Evolutionary conservation across 1,140 invertebrate genomes (phyloP), one percentile per base, ranked within the genome.

Genomic region (Coenobita brevimanus): DNA sequence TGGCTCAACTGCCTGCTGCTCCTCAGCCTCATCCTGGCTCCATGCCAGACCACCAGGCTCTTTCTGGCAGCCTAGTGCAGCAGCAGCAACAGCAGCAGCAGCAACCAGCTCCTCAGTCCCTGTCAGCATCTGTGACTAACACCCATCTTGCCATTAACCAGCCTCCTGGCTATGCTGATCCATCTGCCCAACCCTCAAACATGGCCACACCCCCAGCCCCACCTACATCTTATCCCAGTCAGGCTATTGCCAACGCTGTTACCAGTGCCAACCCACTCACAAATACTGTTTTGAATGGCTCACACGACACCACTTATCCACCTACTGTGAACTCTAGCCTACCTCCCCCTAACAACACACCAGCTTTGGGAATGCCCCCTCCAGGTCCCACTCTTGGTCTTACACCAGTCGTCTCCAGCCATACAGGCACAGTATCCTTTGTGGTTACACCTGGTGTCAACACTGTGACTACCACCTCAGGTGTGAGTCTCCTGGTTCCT

Each of bases 391-490:
- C 60, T 10, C 46, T 87, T 43, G 85, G 60, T 36, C 4, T 80
- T 41, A 30, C 85, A 3, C 85, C 85, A 33, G 67, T 62, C 71
- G 85, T 80, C 15, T 80, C 85, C 27, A 43, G 60, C 57, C 41
- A 80, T 54, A 43, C 85, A 17, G 78, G 76, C 41, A 71, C 62
- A 30, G 78, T 87, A 21, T 80, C 76, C 64, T 71, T 87, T 54
- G 76, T 87, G 76, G 27, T 87, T 4, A 87, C 85, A 46, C 78
- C 85, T 38, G 85, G 85, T 30, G 85, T 80, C 46, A 80, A 80
- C 36, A 87, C 85, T n/a, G 54, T 80, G 38, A 87, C 85, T 8
- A 87, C 85, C 27, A 87, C 85, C 17, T 87, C 85, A 27, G 85
- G 85, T 38, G 85, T 87, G 27, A 76, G 85, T 24, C 78, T 87